A percentile compares a stretch with the other conserved stretches of the same genome.
Conservation (phyloP, 2,113 vertebrate species). For the Cyrtonyx montezumae region DNA sequence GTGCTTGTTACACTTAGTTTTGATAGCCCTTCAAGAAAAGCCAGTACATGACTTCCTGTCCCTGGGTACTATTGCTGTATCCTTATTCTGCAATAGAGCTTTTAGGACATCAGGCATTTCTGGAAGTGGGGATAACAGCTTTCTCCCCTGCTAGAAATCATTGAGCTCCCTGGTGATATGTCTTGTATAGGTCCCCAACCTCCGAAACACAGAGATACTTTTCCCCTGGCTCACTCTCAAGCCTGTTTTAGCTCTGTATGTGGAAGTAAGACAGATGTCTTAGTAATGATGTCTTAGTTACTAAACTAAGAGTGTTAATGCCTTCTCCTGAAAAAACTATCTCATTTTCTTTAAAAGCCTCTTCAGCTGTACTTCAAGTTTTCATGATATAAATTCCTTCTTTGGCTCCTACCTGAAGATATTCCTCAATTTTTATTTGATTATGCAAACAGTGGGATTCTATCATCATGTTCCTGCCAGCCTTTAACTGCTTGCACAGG, state of each 20-base stretch:
- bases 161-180: not conserved
- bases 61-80: not conserved
- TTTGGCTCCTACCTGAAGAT: not conserved
- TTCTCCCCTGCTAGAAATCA: not conserved
- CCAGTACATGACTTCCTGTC: not conserved
- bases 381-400: not conserved
- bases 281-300: not conserved
- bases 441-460: not conserved
- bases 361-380: not conserved
- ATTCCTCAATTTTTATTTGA: not conserved
- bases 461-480: not conserved
- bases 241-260: rapidly evolving
- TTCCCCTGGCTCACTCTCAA: not conserved
- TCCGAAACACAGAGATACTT: not conserved
- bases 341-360: not conserved
- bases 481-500: not conserved
- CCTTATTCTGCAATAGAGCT: not conserved
- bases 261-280: not conserved
- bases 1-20: constrained; percentile 4
- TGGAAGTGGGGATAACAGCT: not conserved
- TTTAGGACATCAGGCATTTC: not conserved
- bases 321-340: not conserved
- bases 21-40: not conserved
- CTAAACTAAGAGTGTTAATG: not conserved
- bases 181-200: not conserved